Base-by-base conservation (phyloP, 23 tunicate species). In the Clavelina lepadiformis region DNA sequence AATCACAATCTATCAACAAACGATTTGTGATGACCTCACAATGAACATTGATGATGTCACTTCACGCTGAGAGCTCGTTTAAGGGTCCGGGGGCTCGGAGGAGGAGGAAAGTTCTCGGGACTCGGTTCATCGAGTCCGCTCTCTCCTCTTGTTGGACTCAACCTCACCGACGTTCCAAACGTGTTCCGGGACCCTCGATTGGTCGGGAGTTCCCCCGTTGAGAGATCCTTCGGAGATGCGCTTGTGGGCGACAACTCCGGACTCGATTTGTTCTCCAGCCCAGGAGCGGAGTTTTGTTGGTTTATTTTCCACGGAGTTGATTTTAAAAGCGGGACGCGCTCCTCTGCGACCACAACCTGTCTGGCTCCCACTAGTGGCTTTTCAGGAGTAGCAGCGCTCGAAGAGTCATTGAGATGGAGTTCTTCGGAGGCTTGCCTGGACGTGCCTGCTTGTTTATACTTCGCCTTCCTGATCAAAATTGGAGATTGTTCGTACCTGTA, bases 401-500 rank as follows among this genome's bases (percentile, higher is more conserved):
- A n/a, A n/a, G n/a, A n/a, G 15, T 13, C 15, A 44, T 44, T 44
- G 15, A 44, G 49, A 11, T 44, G 11, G 49, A 11, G 49, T 15
- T 13, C 49, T 11, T 13, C 15, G 49, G 49, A 15, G 49, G 15
- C 15, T 44, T 44, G 49, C 15, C 15, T 15, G 15, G 49, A 11
- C 15, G 49, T 44, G 20, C 26, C 19, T 67, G 73, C 35, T 53
- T 7, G 7, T 19, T 4, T 37, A 22, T 35, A 35, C 5, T 35
- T 3, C 49, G 27, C 24, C 31, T 49, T 3, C 63, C 68, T 7
- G 61, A 32, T 18, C 2, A 78, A 58, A 49, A 67, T 61, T 8
- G 91, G 91, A 6, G 91, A 82, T 58, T 82, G 75, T 29, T 65
- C 55, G 46, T 67, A 82, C 26, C 91, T 81, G 78, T 3, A 55